Percentiles rank a stretch among this genome's conserved stretches.
Evolutionary conservation across 2,888 invertebrate species (phyloP).

Genomic region (Leistus spinibarbis): DNA sequence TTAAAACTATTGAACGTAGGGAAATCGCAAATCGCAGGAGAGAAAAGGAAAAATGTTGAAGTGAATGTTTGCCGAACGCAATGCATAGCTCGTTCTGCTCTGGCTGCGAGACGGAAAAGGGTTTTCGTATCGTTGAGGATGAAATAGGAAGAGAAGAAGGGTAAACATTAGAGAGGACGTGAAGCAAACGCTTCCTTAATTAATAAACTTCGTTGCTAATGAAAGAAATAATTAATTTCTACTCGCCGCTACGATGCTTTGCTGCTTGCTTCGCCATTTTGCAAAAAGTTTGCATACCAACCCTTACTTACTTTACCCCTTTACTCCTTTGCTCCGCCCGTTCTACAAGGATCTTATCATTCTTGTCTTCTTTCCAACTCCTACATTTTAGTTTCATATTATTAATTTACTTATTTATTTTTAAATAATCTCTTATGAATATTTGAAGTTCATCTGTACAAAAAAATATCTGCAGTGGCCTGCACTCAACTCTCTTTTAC

Average conservation of each 20-base stretch:
- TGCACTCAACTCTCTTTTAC: too few relatives aligned
- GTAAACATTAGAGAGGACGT: conserved; percentile 41
- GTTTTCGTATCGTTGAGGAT: not conserved
- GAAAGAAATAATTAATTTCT: conserved; percentile 61
- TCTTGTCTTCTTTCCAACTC: not conserved
- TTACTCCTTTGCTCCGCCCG: conserved; percentile 13
- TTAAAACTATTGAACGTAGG: too few relatives aligned
- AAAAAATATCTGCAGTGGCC: too few relatives aligned
- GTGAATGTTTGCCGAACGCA: conserved; percentile 37
- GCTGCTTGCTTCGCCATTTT: conserved; percentile 49
- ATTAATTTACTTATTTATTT: not conserved
- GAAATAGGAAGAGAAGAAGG: conserved; percentile 20
- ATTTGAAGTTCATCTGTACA: too few relatives aligned
- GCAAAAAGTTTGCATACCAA: conserved; percentile 42
- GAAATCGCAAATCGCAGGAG: too few relatives aligned
- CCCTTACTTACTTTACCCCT: conserved; percentile 17
- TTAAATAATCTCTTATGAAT: too few relatives aligned
- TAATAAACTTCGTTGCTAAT: conserved; percentile 60
- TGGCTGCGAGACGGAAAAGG: conserved; percentile 53
- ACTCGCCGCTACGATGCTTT: conserved; percentile 48
- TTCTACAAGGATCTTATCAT: not conserved
- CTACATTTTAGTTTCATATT: not conserved
- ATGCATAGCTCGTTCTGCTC: conserved; percentile 51
- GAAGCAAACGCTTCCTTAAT: conserved; percentile 57
- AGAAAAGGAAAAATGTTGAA: conserved; percentile 27